Evolutionary conservation across 2,888 invertebrate species (phyloP).

Genomic region (Xestobium rufovillosum): DNA sequence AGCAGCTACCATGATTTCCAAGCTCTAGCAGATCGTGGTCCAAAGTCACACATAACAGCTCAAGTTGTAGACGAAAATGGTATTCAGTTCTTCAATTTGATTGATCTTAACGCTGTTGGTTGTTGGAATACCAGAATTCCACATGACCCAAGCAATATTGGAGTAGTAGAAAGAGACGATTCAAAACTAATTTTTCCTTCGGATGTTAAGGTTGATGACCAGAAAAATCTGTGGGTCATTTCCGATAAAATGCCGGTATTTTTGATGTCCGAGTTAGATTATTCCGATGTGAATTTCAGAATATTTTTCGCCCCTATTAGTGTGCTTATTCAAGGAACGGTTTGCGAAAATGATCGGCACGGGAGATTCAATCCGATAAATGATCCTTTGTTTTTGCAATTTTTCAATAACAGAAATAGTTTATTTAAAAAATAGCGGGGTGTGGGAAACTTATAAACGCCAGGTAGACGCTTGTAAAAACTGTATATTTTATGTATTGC

Average conservation of each 20-base stretch:
- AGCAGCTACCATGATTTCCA: conserved; percentile 67
- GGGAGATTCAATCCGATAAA: too few species aligned
- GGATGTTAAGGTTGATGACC: conserved; percentile 68
- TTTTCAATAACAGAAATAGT: too few species aligned
- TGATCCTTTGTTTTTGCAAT: too few species aligned
- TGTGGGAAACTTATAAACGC: too few species aligned
- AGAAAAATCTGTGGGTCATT: conserved; percentile 69
- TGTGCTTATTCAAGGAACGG: conserved; percentile 59
- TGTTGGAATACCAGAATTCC: conserved; percentile 70
- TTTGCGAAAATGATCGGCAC: conserved; percentile 49
- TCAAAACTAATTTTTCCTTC: conserved; percentile 69
- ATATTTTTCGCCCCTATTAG: conserved; percentile 64
- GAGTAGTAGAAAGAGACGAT: conserved; percentile 66
- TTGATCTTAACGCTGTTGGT: conserved; percentile 75
- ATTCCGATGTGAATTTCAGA: conserved; percentile 70
- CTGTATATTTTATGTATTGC: too few species aligned
- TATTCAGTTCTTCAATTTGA: conserved; percentile 66
- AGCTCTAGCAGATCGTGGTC: conserved; percentile 57
- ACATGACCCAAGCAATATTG: conserved; percentile 58
- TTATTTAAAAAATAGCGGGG: too few species aligned
- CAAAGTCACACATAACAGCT: conserved; percentile 62
- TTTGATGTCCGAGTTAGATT: conserved; percentile 54
- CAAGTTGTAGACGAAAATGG: conserved; percentile 69
- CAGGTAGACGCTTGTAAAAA: too few species aligned
- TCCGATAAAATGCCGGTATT: conserved; percentile 79